phyloP scores from a whole-genome alignment of 2,113 vertebrate species.

The Atractosteus spatula region DNA sequence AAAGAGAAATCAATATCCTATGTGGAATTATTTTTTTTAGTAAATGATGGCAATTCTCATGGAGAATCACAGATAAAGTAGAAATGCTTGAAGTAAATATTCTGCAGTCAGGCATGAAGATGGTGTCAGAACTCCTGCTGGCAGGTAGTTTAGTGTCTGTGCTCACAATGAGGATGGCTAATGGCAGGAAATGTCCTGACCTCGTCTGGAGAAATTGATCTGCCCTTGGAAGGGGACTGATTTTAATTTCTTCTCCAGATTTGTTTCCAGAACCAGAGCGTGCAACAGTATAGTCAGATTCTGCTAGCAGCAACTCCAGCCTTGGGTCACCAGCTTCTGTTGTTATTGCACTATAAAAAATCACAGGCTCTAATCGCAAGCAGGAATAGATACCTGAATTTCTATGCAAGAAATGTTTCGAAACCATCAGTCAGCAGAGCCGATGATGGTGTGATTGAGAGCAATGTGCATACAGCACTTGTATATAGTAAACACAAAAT shows the following conservation, averaged over 20 bases:
- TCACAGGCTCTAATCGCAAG: no score
- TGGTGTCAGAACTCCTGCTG: conserved; percentile 62
- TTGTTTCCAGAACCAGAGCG: conserved; percentile 48
- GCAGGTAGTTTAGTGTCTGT: conserved; percentile 64
- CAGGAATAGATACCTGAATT: no score
- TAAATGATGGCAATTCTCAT: conserved; percentile 77
- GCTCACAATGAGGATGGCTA: conserved; percentile 67
- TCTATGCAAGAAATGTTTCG: no score
- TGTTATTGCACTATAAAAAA: no score
- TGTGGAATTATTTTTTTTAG: conserved; percentile 52
- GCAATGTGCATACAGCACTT: no score
- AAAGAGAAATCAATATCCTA: conserved; percentile 70
- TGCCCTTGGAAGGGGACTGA: conserved; percentile 68
- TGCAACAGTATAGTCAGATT: no score
- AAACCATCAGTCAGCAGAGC: no score
- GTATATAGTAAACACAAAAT: no score
- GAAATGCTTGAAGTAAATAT: conserved; percentile 67
- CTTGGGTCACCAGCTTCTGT: no score
- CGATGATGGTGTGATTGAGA: no score
- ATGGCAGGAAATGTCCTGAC: conserved; percentile 71
- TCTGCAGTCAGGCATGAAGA: conserved; percentile 67
- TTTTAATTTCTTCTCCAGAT: conserved; percentile 68
- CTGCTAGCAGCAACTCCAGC: no score
- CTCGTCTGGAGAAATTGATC: conserved; percentile 76
- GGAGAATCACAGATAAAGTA: conserved; percentile 74